phyloP scores from a whole-genome alignment of 2,888 invertebrate species.

The Nephrocerus scutellatus region DNA sequence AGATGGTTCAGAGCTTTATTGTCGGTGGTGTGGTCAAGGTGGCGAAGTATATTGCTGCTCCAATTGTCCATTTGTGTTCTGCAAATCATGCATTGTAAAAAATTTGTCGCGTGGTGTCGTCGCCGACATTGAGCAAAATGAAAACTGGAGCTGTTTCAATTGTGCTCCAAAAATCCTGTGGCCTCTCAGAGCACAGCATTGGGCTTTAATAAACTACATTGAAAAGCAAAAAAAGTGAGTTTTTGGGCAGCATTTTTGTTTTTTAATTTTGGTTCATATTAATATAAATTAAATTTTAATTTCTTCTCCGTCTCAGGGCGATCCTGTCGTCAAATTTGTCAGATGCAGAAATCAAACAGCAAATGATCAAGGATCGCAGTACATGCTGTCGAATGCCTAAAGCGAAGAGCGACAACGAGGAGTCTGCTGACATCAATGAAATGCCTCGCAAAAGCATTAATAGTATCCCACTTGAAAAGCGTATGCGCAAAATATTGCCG shows the following conservation, averaged over 20 bases:
- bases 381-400: constrained; percentile 41
- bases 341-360: constrained; percentile 32
- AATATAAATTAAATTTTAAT: background rate
- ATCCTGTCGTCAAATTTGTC: constrained; percentile 29
- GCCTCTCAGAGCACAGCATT: constrained; percentile 61
- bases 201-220: constrained; percentile 64
- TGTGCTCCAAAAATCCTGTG: constrained; percentile 62
- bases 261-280: background rate
- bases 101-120: constrained; percentile 62
- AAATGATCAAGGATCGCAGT: constrained; percentile 36
- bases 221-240: constrained; percentile 51
- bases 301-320: constrained; percentile 26
- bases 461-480: constrained; percentile 16
- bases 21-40: constrained; percentile 77
- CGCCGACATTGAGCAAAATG: constrained; percentile 65
- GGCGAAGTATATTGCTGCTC: constrained; percentile 74
- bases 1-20: constrained; percentile 75
- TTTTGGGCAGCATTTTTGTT: background rate
- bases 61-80: constrained; percentile 66
- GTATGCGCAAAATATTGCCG: constrained; percentile 14
- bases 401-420: constrained; percentile 31
- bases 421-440: constrained; percentile 23
- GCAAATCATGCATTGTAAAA: constrained; percentile 68
- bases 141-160: constrained; percentile 74
- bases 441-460: constrained; percentile 35